Conservation (phyloP, 2,113 vertebrate genomes). For the Siphamia tubifer region DNA sequence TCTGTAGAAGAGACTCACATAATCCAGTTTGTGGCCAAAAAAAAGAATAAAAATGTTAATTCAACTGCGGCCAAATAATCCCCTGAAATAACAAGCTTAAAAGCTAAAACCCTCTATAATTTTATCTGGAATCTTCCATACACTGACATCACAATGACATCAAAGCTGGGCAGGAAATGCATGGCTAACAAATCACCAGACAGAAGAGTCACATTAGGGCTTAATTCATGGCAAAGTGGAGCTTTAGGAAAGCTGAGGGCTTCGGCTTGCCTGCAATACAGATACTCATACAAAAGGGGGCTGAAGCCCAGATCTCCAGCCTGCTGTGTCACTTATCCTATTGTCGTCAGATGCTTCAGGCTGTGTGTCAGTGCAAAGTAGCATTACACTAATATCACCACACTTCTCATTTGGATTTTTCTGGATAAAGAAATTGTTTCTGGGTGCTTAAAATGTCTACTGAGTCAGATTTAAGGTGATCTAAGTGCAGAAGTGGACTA, state of each 20-base stretch:
- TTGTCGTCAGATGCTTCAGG: conserved; percentile 39
- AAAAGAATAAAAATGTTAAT: conserved; percentile 81
- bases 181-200: conserved; percentile 78
- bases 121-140: conserved; percentile 83
- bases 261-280: conserved; percentile 47
- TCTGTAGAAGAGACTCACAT: conserved; percentile 63
- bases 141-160: conserved; percentile 80
- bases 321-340: conserved; percentile 44
- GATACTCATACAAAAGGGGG: conserved; percentile 28
- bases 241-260: conserved; percentile 68
- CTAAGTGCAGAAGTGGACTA: no score
- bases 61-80: conserved; percentile 76
- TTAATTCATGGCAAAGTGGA: conserved; percentile 76
- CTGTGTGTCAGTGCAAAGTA: conserved; percentile 16
- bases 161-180: conserved; percentile 79
- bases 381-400: conserved; percentile 11
- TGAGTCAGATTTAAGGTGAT: no score
- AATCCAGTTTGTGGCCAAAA: conserved; percentile 80
- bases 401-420: no score
- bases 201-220: conserved; percentile 76
- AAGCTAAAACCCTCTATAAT: conserved; percentile 80
- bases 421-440: no score
- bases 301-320: conserved; percentile 59
- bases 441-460: no score
- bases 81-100: conserved; percentile 84